These are phyloP conservation scores for Gavia stellata DNA, from an alignment of 2,113 vertebrate species.

Conservation along the genomic window DNA sequence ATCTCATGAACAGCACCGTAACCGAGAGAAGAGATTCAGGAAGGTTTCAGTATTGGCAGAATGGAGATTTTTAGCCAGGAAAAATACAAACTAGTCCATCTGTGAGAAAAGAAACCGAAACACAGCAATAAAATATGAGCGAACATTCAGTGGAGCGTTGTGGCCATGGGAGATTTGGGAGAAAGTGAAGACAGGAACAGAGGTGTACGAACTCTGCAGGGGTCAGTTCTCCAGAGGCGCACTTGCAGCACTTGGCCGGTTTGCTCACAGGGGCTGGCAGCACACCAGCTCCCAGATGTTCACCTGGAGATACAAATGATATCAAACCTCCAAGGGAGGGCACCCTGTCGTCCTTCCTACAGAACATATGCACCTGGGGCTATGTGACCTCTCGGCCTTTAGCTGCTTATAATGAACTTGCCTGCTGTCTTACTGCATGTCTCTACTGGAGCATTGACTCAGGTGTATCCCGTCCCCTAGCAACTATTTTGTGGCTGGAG, in stretches of 20 bases:
- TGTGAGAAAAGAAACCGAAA: background rate
- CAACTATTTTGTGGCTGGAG: background rate
- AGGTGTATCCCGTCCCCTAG: background rate
- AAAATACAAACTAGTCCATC: background rate
- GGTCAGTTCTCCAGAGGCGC: rapidly evolving
- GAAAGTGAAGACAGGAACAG: background rate
- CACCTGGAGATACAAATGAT: background rate
- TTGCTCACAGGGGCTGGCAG: background rate
- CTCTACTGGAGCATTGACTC: background rate
- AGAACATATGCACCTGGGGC: background rate
- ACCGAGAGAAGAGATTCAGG: background rate
- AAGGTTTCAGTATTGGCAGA: background rate
- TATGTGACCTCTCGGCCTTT: background rate
- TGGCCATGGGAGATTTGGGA: background rate
- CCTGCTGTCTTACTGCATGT: background rate
- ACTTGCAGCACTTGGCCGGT: rapidly evolving
- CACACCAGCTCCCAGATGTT: background rate
- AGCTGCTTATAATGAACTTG: background rate
- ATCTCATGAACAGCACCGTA: background rate
- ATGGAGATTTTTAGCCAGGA: background rate
- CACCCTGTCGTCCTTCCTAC: background rate
- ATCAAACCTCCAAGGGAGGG: background rate
- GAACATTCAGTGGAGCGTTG: background rate
- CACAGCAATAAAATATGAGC: background rate
- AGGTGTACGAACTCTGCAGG: background rate